phyloP scores from a whole-genome alignment of 2,888 invertebrate genomes.

The Metalampra italica region DNA sequence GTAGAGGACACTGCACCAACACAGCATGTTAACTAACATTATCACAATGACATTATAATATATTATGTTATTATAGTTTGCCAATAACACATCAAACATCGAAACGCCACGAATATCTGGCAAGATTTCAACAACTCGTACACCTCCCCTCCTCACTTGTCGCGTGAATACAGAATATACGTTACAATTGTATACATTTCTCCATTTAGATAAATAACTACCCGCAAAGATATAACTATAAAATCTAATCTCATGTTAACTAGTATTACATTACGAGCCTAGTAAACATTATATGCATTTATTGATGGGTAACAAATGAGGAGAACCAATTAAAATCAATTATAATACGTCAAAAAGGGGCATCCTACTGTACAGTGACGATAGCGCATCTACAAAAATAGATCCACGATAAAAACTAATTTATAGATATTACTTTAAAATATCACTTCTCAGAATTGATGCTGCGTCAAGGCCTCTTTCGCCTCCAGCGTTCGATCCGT shows the following conservation, averaged over 20 bases:
- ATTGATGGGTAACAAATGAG: conserved; percentile 33
- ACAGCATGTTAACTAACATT: conserved; percentile 59
- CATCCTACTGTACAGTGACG: conserved; percentile 38
- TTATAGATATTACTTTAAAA: conserved; percentile 44
- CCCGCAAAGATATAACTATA: conserved; percentile 64
- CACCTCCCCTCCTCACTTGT: conserved; percentile 36
- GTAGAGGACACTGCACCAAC: conserved; percentile 47
- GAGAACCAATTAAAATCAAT: conserved; percentile 20
- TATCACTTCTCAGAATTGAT: conserved; percentile 57
- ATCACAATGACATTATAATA: conserved; percentile 65
- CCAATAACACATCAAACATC: conserved; percentile 66
- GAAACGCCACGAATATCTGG: conserved; percentile 61
- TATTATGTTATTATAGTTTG: conserved; percentile 48
- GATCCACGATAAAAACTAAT: conserved; percentile 37
- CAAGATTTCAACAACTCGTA: conserved; percentile 66
- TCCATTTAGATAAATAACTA: conserved; percentile 60
- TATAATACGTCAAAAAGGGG: conserved; percentile 24
- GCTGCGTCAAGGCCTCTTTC: conserved; percentile 36
- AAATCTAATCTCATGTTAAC: conserved; percentile 65
- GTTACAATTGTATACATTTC: conserved; percentile 61
- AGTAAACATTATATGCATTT: conserved; percentile 41
- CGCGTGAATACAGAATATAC: conserved; percentile 51
- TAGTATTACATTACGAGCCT: conserved; percentile 46
- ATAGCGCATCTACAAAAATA: conserved; percentile 39
- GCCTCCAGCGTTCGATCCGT: conserved; percentile 15